phyloP scores from a whole-genome alignment of 2,113 vertebrate species.

The Tachysurus vachellii region DNA sequence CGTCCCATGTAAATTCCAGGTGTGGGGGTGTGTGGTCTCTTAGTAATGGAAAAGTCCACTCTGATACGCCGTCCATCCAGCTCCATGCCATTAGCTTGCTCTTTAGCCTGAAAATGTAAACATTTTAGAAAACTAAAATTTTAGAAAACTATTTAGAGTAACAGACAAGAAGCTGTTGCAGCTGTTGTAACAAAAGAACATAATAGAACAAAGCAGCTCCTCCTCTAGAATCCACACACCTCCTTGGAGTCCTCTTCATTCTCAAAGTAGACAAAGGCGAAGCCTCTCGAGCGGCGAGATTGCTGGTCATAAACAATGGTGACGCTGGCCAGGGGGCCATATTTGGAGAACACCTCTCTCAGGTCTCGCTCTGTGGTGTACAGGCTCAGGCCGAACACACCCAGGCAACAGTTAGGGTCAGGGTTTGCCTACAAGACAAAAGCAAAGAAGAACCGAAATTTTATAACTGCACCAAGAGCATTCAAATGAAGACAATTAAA shows the following conservation, averaged over 20 bases:
- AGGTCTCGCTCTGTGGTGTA: conserved; percentile 95
- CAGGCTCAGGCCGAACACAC: conserved; percentile 93
- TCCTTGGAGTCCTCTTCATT: conserved; percentile 90
- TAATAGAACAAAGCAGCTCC: too few relatives aligned
- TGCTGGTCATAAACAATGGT: conserved; percentile 95
- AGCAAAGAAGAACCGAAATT: background rate
- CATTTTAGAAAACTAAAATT: background rate
- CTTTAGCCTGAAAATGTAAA: conserved; percentile 81
- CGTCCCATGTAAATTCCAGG: conserved; percentile 98
- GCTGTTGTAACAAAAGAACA: background rate
- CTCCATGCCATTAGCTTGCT: conserved; percentile 96
- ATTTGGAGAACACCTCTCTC: conserved; percentile 94
- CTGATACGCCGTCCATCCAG: conserved; percentile 92
- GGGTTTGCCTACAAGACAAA: conserved; percentile 81
- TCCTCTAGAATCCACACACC: conserved; percentile 62
- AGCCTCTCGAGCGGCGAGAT: conserved; percentile 91
- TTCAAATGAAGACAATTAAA: background rate
- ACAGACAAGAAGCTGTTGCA: background rate
- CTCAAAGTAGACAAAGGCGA: conserved; percentile 95
- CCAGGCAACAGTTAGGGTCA: conserved; percentile 91
- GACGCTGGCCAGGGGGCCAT: conserved; percentile 89
- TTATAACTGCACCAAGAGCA: background rate
- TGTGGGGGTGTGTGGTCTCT: conserved; percentile 93
- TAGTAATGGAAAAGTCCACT: conserved; percentile 96
- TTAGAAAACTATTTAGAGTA: background rate